These are phyloP conservation scores for Rhinichthys klamathensis DNA, from an alignment of 2,113 vertebrate species.

Conservation along the genomic window DNA sequence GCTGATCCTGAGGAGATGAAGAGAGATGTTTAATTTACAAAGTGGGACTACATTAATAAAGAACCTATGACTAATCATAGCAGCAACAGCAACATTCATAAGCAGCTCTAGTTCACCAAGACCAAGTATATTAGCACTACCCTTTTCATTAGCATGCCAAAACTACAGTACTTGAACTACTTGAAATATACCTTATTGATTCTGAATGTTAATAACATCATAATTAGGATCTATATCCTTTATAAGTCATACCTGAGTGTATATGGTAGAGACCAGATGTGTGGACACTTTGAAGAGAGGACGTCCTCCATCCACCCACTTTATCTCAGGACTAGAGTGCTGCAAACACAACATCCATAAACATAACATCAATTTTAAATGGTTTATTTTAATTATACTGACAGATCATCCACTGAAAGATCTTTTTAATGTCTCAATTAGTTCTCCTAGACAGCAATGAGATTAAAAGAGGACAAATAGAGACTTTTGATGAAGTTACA, in stretches of 20 bases:
- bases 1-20: slow-evolving; percentile 85
- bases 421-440: neutral
- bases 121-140: too few species aligned
- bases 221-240: neutral
- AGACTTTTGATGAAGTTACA: neutral
- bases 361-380: slow-evolving; percentile 32
- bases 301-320: slow-evolving; percentile 97
- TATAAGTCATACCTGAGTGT: slow-evolving; percentile 84
- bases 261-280: slow-evolving; percentile 94
- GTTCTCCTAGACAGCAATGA: neutral
- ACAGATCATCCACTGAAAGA: slow-evolving; percentile 3
- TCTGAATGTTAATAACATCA: neutral
- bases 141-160: too few species aligned
- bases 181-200: neutral
- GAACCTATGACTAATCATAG: neutral
- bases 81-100: neutral
- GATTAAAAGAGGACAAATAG: neutral
- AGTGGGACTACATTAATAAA: neutral
- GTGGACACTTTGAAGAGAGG: slow-evolving; percentile 90
- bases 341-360: slow-evolving; percentile 66
- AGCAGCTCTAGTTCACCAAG: too few species aligned
- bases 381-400: neutral
- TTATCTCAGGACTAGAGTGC: slow-evolving; percentile 91
- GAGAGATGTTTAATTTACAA: neutral
- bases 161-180: too few species aligned